Conservation (phyloP, 2,113 vertebrate species). For the Menidia beryllina region DNA sequence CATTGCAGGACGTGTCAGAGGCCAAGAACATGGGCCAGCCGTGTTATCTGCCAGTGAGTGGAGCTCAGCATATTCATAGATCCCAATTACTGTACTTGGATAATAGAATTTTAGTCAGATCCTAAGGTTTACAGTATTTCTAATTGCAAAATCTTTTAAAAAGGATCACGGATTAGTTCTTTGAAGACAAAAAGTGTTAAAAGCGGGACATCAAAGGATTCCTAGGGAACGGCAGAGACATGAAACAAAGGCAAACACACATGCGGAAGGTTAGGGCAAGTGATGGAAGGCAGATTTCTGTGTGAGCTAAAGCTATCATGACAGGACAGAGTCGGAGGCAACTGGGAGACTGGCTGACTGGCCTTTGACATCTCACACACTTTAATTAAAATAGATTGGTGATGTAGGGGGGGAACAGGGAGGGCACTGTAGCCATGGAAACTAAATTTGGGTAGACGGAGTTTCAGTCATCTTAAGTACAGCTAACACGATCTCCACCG, state of each 20-base stretch:
- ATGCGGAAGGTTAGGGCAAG: conserved; percentile 2
- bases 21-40: not conserved
- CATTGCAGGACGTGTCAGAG: not conserved
- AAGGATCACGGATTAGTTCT: not conserved
- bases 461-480: conserved; percentile 35
- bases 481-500: not conserved
- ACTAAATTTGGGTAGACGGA: conserved; percentile 55
- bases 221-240: not conserved
- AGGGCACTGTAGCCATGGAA: conserved; percentile 56
- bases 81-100: not conserved
- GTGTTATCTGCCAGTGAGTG: not conserved
- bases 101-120: not conserved
- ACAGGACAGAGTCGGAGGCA: conserved; percentile 54
- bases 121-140: not conserved
- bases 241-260: conserved; percentile 2
- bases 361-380: conserved; percentile 73
- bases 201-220: conserved; percentile 8
- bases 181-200: not conserved
- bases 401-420: conserved; percentile 31
- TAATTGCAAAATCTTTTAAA: not conserved
- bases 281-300: conserved; percentile 30
- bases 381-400: conserved; percentile 80
- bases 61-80: not conserved
- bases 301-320: conserved; percentile 71
- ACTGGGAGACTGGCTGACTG: conserved; percentile 43